Evolutionary conservation across 1,140 invertebrate species (phyloP), one percentile per base, ranked within the genome.

Genomic region (Drosophila equinoxialis): DNA sequence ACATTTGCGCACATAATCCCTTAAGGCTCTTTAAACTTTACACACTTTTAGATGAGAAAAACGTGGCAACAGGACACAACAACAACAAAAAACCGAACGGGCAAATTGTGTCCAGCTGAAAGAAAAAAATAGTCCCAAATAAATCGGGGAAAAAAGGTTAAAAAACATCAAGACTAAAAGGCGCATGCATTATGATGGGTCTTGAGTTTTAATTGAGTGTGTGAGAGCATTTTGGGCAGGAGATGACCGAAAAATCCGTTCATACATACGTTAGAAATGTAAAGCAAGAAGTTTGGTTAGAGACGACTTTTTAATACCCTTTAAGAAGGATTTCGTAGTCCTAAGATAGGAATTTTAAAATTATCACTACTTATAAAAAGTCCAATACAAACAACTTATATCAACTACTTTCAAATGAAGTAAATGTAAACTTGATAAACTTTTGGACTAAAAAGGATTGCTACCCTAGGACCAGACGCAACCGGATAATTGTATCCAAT

Each of bases 21-120:
- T 90, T 90, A 90, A 90, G 87, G 87, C 87, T 90, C 87, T 90
- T 90, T 90, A 87, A 90, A 90, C 87, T 90, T 90, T 87, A 87
- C 87, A 90, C 82, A 90, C 87, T 90, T 90, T 83, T 90, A 68
- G 68, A 65, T 60, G 61, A 55, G 69, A 80, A 72, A 79, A 68
- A 87, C 78, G 74, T 77, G 69, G 45, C 63, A 51, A 58, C 33
- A 23, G 42, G 54, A 70, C 30, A 30, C 26, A 30, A 30, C 26
- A 30, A 30, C 3, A 30, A 30, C 23, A 75, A 64, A 68, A 65
- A 69, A 74, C 74, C 60, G 30, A 30, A 30, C 30, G 30, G 6
- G 5, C 30, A 62, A 79, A 61, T 71, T 20, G 17, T 23, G 45
- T 51, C 45, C 45, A 51, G 45, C 10, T 23, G 45, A 51, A 51